Percentiles rank a stretch among this genome's conserved stretches.
Conservation (phyloP, 2,113 vertebrate genomes). For the Todiramphus chloris region DNA sequence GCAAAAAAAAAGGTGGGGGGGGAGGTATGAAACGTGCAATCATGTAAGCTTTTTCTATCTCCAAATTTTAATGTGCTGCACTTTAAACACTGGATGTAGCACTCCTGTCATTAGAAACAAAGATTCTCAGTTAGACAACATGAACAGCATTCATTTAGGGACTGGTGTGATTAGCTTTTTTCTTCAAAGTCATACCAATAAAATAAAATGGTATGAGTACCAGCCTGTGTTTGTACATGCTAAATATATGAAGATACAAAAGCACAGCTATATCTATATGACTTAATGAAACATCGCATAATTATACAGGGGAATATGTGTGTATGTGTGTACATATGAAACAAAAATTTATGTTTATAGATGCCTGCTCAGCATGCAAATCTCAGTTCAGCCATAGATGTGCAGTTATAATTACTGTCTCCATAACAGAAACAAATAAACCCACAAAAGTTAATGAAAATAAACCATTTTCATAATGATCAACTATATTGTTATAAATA, state of each 20-base stretch:
- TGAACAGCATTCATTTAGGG: background rate
- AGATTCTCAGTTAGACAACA: conserved; percentile 36
- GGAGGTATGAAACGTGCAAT: conserved; percentile 30
- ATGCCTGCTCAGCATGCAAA: conserved; percentile 11
- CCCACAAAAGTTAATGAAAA: background rate
- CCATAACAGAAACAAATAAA: background rate
- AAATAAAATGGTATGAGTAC: background rate
- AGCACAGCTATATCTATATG: background rate
- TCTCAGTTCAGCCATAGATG: conserved; percentile 8
- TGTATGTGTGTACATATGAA: background rate
- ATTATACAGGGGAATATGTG: background rate
- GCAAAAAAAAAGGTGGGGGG: background rate
- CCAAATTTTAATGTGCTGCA: background rate
- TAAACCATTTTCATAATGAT: background rate
- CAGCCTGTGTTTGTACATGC: background rate
- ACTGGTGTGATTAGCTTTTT: background rate
- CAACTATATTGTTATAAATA: background rate
- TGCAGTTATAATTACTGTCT: background rate
- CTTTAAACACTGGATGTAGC: conserved; percentile 16
- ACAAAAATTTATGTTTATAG: conserved; percentile 15
- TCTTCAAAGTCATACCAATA: background rate
- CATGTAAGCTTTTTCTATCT: conserved; percentile 17
- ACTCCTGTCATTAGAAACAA: conserved; percentile 26
- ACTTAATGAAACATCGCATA: background rate
- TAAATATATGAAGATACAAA: background rate